phyloP scores from a whole-genome alignment of 2,113 vertebrate genomes.

The Caranx melampygus region DNA sequence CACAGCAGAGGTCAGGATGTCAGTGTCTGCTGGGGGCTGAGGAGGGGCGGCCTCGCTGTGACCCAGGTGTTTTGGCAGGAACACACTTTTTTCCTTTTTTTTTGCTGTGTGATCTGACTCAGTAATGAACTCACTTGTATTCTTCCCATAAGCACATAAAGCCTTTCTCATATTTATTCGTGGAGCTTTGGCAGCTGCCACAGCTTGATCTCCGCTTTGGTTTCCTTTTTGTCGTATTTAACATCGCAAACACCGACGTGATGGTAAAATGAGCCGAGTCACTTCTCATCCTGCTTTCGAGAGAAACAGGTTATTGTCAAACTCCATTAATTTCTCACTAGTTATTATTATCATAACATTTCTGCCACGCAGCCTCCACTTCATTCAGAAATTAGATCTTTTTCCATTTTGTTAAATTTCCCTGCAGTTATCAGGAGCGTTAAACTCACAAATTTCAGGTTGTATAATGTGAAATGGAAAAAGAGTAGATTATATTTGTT shows the following conservation, averaged over 20 bases:
- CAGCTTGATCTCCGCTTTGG: background rate
- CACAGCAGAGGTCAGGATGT: conserved; percentile 55
- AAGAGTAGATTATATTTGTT: background rate
- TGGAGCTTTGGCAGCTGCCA: conserved; percentile 24
- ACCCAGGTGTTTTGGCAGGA: conserved; percentile 52
- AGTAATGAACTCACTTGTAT: conserved; percentile 45
- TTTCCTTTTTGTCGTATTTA: conserved; percentile 5
- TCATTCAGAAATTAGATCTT: background rate
- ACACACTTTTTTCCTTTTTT: conserved; percentile 38
- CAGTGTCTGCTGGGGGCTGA: conserved; percentile 28
- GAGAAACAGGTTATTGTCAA: background rate
- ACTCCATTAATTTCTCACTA: background rate
- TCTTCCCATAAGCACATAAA: conserved; percentile 8
- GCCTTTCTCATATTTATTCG: conserved; percentile 28
- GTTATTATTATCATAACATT: background rate
- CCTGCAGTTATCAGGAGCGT: background rate
- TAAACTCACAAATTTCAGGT: background rate
- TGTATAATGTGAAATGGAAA: background rate
- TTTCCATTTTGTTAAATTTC: background rate
- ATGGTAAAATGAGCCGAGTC: background rate
- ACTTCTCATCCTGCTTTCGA: conserved; percentile 5
- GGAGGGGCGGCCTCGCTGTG: conserved; percentile 28
- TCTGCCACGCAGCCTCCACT: background rate
- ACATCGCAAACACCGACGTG: background rate
- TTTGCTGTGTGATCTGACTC: conserved; percentile 40